Evolutionary conservation across 2,888 invertebrate genomes (phyloP).

Genomic region (Euclidia mi): DNA sequence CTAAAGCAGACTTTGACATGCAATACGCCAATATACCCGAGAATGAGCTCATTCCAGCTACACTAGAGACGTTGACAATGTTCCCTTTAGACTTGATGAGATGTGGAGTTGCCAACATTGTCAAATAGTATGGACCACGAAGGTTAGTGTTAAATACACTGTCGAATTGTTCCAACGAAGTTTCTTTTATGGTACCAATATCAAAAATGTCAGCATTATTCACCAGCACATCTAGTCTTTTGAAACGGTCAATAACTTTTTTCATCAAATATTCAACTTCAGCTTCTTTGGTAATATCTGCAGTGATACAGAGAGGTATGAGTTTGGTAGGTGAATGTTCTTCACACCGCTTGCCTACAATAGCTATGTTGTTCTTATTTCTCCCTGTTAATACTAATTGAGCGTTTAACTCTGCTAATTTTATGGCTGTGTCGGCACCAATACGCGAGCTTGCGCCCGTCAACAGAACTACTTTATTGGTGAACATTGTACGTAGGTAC

Average conservation of each 20-base stretch:
- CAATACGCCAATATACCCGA: slow-evolving; percentile 95
- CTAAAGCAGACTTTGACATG: slow-evolving; percentile 96
- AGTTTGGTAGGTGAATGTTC: slow-evolving; percentile 60
- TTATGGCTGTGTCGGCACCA: slow-evolving; percentile 91
- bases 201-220: slow-evolving; percentile 96
- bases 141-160: slow-evolving; percentile 95
- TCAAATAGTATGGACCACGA: slow-evolving; percentile 92
- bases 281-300: slow-evolving; percentile 91
- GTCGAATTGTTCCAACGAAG: slow-evolving; percentile 95
- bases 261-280: slow-evolving; percentile 91
- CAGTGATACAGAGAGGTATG: slow-evolving; percentile 87
- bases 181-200: slow-evolving; percentile 93
- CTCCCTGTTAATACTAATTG: slow-evolving; percentile 91
- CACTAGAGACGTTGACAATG: slow-evolving; percentile 97
- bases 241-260: slow-evolving; percentile 91
- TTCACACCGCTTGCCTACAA: slow-evolving; percentile 89
- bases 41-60: slow-evolving; percentile 95
- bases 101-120: slow-evolving; percentile 95
- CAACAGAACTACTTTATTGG: slow-evolving; percentile 88
- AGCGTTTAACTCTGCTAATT: slow-evolving; percentile 91
- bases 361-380: slow-evolving; percentile 91
- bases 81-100: slow-evolving; percentile 93
- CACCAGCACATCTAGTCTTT: slow-evolving; percentile 92
- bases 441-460: slow-evolving; percentile 93
- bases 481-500: slow-evolving; percentile 68